These are phyloP conservation scores for Heliocidaris tuberculata DNA, from an alignment of 35 echinoderm and acorn worm species.

Conservation along the genomic window DNA sequence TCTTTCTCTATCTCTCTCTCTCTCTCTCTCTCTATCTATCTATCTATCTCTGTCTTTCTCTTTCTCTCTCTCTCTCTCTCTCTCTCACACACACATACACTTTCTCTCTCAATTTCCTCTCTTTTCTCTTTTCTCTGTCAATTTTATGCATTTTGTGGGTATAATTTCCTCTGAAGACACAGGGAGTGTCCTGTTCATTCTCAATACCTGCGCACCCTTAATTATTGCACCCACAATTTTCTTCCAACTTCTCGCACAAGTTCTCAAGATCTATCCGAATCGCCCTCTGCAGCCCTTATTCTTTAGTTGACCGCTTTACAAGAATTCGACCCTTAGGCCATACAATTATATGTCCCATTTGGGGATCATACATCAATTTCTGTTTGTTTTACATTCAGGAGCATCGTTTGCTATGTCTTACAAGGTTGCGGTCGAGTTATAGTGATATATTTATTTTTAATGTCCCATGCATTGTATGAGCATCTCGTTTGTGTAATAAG, in stretches of 20 bases:
- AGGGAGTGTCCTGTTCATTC: no score
- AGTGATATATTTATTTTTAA: neutral
- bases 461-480: no score
- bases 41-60: no score
- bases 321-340: neutral
- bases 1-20: no score
- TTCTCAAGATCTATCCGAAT: neutral
- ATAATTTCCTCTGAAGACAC: no score
- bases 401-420: neutral
- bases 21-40: no score
- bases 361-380: neutral
- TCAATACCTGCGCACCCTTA: neutral
- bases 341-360: neutral
- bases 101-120: no score
- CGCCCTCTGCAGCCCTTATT: neutral
- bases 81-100: no score
- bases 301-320: neutral
- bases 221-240: neutral
- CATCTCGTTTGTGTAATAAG: no score
- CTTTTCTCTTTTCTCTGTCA: no score
- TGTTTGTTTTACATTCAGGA: neutral
- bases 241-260: neutral
- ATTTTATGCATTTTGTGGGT: no score
- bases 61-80: no score
- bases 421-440: neutral